Conservation (phyloP, 2,113 vertebrate genomes). For the Serilophus lunatus region DNA sequence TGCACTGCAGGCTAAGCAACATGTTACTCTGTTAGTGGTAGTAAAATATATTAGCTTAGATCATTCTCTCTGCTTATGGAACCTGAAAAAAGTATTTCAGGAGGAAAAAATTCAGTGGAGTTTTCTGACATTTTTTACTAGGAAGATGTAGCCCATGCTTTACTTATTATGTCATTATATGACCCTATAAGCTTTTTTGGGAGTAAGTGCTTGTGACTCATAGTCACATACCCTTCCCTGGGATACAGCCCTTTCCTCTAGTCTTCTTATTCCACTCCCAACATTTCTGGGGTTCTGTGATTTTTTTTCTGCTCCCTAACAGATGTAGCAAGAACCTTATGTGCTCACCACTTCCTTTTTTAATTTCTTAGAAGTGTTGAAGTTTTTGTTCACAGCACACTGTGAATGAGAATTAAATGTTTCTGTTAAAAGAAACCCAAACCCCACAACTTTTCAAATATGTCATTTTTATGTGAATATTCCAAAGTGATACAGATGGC, state of each 20-base stretch:
- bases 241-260: background rate
- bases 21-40: background rate
- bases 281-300: background rate
- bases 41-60: background rate
- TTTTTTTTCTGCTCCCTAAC: background rate
- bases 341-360: constrained; percentile 10
- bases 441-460: background rate
- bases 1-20: background rate
- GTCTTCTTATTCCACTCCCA: background rate
- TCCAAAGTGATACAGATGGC: constrained; percentile 17
- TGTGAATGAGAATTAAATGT: constrained; percentile 6
- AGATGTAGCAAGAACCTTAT: constrained; percentile 24
- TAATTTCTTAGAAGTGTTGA: constrained; percentile 25
- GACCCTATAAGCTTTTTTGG: background rate
- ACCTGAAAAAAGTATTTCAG: background rate
- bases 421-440: background rate
- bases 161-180: background rate
- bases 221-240: background rate
- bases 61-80: background rate
- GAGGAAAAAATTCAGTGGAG: background rate
- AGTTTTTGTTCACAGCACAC: constrained; percentile 26
- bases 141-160: background rate
- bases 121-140: background rate
- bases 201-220: background rate
- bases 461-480: constrained; percentile 5